These are phyloP conservation scores for Idaea dimidiata DNA, from an alignment of 2,888 invertebrate genomes.

Conservation along the genomic window DNA sequence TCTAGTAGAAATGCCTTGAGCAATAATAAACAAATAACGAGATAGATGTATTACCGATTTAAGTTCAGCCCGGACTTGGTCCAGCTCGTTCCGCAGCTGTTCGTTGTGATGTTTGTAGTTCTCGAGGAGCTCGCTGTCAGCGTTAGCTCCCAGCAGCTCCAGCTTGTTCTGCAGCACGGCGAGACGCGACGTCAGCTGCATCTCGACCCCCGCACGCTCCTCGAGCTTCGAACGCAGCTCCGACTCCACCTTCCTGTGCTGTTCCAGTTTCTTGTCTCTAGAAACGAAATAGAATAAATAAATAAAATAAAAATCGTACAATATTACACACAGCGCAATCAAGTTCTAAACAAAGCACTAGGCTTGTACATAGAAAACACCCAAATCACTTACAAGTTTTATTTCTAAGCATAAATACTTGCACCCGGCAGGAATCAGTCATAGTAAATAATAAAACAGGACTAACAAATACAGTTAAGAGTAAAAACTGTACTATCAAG, in stretches of 20 bases:
- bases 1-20: too few relatives aligned
- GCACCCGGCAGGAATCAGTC: too few relatives aligned
- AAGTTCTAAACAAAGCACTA: too few relatives aligned
- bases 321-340: not conserved
- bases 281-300: slow-evolving; percentile 10
- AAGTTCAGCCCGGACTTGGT: slow-evolving; percentile 58
- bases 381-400: too few relatives aligned
- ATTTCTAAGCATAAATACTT: too few relatives aligned
- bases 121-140: slow-evolving; percentile 56
- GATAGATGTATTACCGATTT: slow-evolving; percentile 52
- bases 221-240: slow-evolving; percentile 62
- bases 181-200: slow-evolving; percentile 62
- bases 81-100: slow-evolving; percentile 52
- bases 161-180: slow-evolving; percentile 66
- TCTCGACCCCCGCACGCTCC: slow-evolving; percentile 64
- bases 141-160: slow-evolving; percentile 52
- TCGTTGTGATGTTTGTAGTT: slow-evolving; percentile 62
- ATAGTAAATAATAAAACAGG: too few relatives aligned
- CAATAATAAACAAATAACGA: too few relatives aligned
- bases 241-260: slow-evolving; percentile 63
- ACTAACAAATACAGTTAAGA: too few relatives aligned
- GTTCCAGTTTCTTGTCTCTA: slow-evolving; percentile 68
- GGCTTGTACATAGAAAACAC: too few relatives aligned
- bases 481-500: too few relatives aligned
- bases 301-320: not conserved